Evolutionary conservation across 2,797 vertebrate species (phyloP).

Genomic region (Pagetopsis macropterus): DNA sequence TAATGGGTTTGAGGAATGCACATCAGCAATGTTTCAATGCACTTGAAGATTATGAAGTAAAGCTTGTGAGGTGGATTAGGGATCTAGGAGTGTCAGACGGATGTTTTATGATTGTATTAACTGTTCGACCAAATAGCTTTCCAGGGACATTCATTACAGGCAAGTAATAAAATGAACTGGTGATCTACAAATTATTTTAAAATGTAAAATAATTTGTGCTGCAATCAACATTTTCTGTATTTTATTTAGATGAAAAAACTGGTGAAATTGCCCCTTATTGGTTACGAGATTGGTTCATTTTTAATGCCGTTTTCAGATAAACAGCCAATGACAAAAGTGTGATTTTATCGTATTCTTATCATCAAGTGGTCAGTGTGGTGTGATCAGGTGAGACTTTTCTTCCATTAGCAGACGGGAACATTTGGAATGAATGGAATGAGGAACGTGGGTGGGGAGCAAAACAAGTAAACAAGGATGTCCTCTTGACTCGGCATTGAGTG

Average conservation of each 20-base stretch:
- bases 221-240: background rate
- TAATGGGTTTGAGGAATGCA: conserved; percentile 43
- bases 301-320: conserved; percentile 14
- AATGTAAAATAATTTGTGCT: background rate
- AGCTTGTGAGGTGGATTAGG: conserved; percentile 5
- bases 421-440: background rate
- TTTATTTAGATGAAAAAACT: background rate
- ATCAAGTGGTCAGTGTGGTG: background rate
- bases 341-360: conserved; percentile 20
- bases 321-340: conserved; percentile 17
- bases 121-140: background rate
- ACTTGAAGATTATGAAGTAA: conserved; percentile 31
- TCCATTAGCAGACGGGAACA: conserved; percentile 15
- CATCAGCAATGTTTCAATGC: conserved; percentile 48
- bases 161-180: background rate
- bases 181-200: background rate
- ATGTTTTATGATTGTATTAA: conserved; percentile 35
- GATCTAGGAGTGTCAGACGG: conserved; percentile 10
- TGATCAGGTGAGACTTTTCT: conserved; percentile 23
- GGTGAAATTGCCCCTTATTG: background rate
- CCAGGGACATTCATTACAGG: conserved; percentile 1
- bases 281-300: background rate
- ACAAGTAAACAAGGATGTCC: conserved; percentile 59
- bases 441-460: background rate
- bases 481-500: conserved; percentile 56